Evolutionary conservation across 1,140 invertebrate species (phyloP), one percentile per base, ranked within the genome.

Genomic region (Diabrotica virgifera): DNA sequence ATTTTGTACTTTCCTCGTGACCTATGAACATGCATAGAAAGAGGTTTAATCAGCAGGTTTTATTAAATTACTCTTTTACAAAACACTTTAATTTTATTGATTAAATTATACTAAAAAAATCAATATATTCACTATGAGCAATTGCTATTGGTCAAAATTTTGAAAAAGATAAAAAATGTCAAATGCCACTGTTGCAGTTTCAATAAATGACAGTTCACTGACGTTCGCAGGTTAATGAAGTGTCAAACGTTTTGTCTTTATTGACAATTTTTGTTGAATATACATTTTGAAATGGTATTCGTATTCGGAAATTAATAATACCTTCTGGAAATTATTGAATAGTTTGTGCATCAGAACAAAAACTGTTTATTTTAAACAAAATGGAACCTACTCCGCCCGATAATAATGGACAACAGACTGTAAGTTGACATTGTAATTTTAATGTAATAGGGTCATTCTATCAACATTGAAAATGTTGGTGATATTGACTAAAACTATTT

Each of bases 331-430:
- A 55, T 8, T 55, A 10, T 55, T 55, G 2, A 55, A 55, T 10
- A 10, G 12, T 55, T 55, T 55, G 13, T 55, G n/a, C 8, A 46
- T 46, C 8, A 46, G 40, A 46, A 46, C 40, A 46, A 55, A 13
- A 55, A 14, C 13, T 24, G 24, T 24, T 55, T 14, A 24, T 55
- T 55, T 35, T 24, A 55, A 36, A 10, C 5, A 54, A 62, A 62
- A 62, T 62, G 60, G 60, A 52, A 62, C 50, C 52, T 36, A 62
- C 60, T 62, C 60, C 60, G 60, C 60, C 60, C 60, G 37, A 62
- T 62, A 12, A 50, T 37, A 54, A 54, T 46, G 40, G 40, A 46
- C 40, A 46, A 46, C 40, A 5, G n/a, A 46, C 8, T 46, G 40
- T 46, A 46, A 8, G 40, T 46, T n/a, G 40, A 46, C 40, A 46